Evolutionary conservation across 2,113 vertebrate species (phyloP), one percentile per base, ranked within the genome.

Genomic region (Menidia beryllina): DNA sequence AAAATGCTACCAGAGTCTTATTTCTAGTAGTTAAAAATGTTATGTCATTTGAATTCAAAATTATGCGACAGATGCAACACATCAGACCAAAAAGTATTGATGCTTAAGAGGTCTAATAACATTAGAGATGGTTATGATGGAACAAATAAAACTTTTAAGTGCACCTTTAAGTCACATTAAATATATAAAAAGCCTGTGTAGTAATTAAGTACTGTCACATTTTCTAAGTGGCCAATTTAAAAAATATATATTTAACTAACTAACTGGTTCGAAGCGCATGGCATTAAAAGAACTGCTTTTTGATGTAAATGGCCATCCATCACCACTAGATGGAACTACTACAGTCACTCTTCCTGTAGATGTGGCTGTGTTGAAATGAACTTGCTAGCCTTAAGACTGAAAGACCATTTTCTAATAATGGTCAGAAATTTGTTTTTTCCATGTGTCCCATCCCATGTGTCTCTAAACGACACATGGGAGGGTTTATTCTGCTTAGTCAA

Each of bases 311-410:
- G 1, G 39, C 50, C 41, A 83, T 78, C 50, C 41, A 83, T 78
- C 24, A 25, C 88, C 89, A 90, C 86, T 87, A 88, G 86, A 77
- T 85, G 88, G 86, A 68, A 53, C 78, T 70, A 66, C 24, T 67
- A 72, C 64, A 57, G 27, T 52, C 63, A 66, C 30, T 54, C 39
- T 24, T 19, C 39, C 9, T 34, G 49, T 34, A 49, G 15, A 49
- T 65, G 45, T 65, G 52, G 70, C 30, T n/a, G 30, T 30, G 8
- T 34, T 45, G 49, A 34, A 49, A 27, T 54, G 54, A 58, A 50
- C 7, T 5, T 1, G 5, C 51, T 19, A 21, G 27, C 2, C 26
- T 14, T 7, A 58, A 36, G 15, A 52, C 55, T 62, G 7, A 66
- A 51, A 66, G 36, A 36, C 19, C 26, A 11, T 52, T 26, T 27